A percentile compares a stretch with the other conserved stretches of the same genome.
phyloP scores from a whole-genome alignment of 2,113 vertebrate genomes.

The Rhadina sibilatrix region DNA sequence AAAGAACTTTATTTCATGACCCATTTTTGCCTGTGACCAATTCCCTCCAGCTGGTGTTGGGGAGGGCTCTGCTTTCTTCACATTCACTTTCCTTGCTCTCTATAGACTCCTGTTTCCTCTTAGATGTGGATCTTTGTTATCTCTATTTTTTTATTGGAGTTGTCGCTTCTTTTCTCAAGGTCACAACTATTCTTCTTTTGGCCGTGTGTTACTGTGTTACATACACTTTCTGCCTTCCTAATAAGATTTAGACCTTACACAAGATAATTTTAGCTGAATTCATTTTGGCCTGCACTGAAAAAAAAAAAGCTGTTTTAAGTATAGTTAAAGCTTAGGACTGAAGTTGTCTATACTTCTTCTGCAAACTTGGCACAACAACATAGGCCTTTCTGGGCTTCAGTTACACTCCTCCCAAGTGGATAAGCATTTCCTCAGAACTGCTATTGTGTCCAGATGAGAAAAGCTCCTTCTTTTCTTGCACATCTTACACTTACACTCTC shows the following conservation, averaged over 20 bases:
- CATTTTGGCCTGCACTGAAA: neutral
- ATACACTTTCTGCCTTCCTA: neutral
- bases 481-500: neutral
- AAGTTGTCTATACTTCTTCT: neutral
- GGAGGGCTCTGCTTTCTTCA: neutral
- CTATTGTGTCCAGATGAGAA: neutral
- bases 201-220: neutral
- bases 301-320: neutral
- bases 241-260: neutral
- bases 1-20: neutral
- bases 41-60: neutral
- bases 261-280: neutral
- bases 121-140: neutral
- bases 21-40: neutral
- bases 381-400: neutral
- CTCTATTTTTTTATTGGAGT: neutral
- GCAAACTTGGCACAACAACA: neutral
- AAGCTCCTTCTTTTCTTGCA: neutral
- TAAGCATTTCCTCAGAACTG: neutral
- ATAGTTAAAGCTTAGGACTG: neutral
- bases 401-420: neutral
- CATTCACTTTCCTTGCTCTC: neutral
- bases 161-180: neutral
- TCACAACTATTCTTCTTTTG: neutral
- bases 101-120: neutral